Evolutionary conservation across 2,797 vertebrate genomes (phyloP), one percentile per base, ranked within the genome.

Genomic region (Labeo calbasu): DNA sequence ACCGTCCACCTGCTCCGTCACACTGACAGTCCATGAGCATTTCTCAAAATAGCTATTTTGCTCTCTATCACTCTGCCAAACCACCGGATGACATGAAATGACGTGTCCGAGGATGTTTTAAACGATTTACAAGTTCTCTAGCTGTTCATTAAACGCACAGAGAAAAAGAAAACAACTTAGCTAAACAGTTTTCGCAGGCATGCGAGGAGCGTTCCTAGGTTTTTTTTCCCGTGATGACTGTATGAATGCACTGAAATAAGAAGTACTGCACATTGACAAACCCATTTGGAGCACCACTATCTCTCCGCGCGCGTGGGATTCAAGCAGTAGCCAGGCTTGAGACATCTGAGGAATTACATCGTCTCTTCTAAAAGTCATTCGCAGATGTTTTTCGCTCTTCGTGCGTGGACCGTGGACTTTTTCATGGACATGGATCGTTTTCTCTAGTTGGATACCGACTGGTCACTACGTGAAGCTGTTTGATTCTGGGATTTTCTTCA

Each of bases 1-100:
- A 92, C 92, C 93, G 92, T 93, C 90, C 94, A 94, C 92, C 91
- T 93, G 92, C 93, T 94, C 91, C 91, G 84, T 88, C 91, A 92
- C 92, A 91, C 92, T 88, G 88, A 89, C 90, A 86, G 92, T 88
- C 88, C 88, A 89, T 89, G 86, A 48, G 53, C 80, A n/a, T 85
- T 87, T 88, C 57, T 81, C 63, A 81, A 88, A 87, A 89, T 55
- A 55, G 53, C 79, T 87, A 75, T 83, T 80, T 73, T 77, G 79
- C n/a, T 85, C 63, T 85, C 63, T 13, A 46, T 76, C 85, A 80
- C 53, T 50, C 61, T 71, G 66, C 51, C 84, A 77, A 91, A 85
- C 65, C 73, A 91, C 91, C 86, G 91, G 92, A 86, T 90, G 86
- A 36, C 88, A 87, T 84, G 82, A 61, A 86, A 89, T 71, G 55